A percentile compares a stretch with the other conserved stretches of the same genome.
Conservation (phyloP, 2,888 invertebrate genomes). For the Cheiracanthium punctorium region DNA sequence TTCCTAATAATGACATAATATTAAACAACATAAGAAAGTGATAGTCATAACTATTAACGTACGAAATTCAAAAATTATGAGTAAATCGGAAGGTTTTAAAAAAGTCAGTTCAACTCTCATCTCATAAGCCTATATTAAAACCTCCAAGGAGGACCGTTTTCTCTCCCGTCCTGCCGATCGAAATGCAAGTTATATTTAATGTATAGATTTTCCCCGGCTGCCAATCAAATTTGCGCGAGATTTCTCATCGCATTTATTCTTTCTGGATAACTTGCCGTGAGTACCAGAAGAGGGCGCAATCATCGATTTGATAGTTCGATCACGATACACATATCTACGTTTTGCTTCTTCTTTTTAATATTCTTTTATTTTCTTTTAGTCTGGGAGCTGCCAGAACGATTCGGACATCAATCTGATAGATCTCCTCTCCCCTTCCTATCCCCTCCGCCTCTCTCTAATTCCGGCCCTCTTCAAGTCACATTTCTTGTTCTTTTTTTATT, state of each 20-base stretch:
- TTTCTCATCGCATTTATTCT: slow-evolving; percentile 4
- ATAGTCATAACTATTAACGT: no score
- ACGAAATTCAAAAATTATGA: no score
- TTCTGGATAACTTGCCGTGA: not conserved
- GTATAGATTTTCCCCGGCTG: not conserved
- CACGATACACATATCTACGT: not conserved
- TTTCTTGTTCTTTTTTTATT: not conserved
- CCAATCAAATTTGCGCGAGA: slow-evolving; percentile 13
- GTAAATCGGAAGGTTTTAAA: no score
- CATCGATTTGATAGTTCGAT: slow-evolving; percentile 12
- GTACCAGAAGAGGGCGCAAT: not conserved
- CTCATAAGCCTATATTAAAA: no score
- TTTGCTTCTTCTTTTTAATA: not conserved
- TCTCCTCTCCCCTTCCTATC: no score
- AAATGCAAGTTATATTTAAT: not conserved
- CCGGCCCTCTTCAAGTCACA: not conserved
- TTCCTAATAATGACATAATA: no score
- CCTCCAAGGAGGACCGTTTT: no score
- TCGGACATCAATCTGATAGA: slow-evolving; percentile 13
- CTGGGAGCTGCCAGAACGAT: not conserved
- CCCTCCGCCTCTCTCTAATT: no score
- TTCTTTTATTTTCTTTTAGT: not conserved
- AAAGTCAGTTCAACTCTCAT: no score
- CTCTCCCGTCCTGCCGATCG: no score
- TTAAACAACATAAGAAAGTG: no score